Evolutionary conservation across 2,888 invertebrate genomes (phyloP).

Genomic region (Dendrolimus houi): DNA sequence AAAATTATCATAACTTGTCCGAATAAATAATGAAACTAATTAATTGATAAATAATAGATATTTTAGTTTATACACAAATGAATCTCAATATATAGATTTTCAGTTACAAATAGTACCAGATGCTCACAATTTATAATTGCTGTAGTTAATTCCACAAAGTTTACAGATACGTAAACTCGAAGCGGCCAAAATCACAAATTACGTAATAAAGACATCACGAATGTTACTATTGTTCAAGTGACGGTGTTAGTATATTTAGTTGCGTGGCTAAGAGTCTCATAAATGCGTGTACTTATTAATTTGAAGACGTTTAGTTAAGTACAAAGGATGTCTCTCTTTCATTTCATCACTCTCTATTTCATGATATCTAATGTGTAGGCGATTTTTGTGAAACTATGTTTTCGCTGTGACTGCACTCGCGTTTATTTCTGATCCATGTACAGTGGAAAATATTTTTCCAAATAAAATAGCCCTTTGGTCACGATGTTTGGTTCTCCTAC

Average conservation of each 20-base stretch:
- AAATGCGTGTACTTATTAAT: constrained; percentile 61
- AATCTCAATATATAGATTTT: constrained; percentile 7
- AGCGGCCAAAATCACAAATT: constrained; percentile 44
- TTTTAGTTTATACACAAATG: background rate
- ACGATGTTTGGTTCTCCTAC: too few relatives aligned
- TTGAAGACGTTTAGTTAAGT: constrained; percentile 64
- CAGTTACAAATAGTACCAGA: background rate
- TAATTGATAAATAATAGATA: background rate
- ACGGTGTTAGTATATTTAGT: constrained; percentile 28
- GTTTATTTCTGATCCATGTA: too few relatives aligned
- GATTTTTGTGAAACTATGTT: constrained; percentile 41
- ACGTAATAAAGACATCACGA: constrained; percentile 65
- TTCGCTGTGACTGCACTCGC: too few relatives aligned
- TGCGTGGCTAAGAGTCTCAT: constrained; percentile 63
- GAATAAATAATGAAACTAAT: background rate
- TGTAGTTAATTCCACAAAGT: constrained; percentile 7
- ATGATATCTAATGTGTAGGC: constrained; percentile 49
- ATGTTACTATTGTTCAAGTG: constrained; percentile 32
- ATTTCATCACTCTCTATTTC: constrained; percentile 71
- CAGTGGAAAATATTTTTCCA: too few relatives aligned
- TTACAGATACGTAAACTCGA: constrained; percentile 9
- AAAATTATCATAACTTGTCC: too few relatives aligned
- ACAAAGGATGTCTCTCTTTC: constrained; percentile 72
- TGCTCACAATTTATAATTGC: constrained; percentile 13
- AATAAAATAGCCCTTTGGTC: too few relatives aligned